These are phyloP conservation scores for Passer domesticus DNA, from an alignment of 2,113 vertebrate genomes.

Conservation along the genomic window DNA sequence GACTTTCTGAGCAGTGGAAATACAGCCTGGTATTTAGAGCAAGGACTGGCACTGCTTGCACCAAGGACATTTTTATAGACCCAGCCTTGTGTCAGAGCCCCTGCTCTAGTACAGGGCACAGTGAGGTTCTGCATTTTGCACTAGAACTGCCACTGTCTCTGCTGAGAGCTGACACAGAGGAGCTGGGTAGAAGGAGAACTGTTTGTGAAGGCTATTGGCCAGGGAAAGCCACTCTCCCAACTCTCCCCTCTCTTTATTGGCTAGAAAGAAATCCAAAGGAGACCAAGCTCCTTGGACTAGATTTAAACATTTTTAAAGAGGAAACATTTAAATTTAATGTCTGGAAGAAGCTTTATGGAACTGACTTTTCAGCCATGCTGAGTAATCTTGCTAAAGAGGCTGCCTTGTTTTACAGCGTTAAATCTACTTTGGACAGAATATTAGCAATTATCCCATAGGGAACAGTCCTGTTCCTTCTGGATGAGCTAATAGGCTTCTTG, in stretches of 20 bases:
- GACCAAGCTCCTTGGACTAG: background rate
- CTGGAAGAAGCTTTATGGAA: background rate
- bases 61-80: background rate
- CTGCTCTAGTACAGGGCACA: background rate
- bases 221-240: background rate
- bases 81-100: background rate
- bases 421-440: background rate
- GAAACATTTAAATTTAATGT: background rate
- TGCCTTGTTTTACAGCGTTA: background rate
- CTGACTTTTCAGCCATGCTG: background rate
- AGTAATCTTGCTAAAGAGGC: background rate
- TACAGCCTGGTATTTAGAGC: background rate
- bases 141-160: background rate
- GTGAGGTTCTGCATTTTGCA: background rate
- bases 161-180: background rate
- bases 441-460: slow-evolving; percentile 15
- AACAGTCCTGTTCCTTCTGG: slow-evolving; percentile 30
- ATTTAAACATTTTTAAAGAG: background rate
- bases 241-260: background rate
- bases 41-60: background rate
- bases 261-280: background rate
- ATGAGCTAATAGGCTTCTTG: slow-evolving; percentile 27
- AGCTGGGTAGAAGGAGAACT: background rate
- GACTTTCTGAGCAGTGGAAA: background rate
- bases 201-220: background rate